Evolutionary conservation across 2,888 invertebrate species (phyloP).

Genomic region (Eretmocerus hayati): DNA sequence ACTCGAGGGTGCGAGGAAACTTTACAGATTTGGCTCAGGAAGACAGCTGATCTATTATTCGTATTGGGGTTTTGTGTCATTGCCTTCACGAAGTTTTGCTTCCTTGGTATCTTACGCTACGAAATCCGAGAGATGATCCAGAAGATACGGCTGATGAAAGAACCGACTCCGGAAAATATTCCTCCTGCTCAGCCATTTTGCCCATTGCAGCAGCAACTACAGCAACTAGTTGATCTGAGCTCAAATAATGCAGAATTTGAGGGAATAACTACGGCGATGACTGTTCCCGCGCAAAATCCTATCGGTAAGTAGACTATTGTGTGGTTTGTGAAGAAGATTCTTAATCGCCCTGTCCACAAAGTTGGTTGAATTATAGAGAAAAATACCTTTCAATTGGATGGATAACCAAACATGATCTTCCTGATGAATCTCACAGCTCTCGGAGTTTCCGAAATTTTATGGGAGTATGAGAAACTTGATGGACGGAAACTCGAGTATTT

Average conservation of each 20-base stretch:
- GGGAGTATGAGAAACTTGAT: no score
- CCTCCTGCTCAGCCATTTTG: conserved; percentile 37
- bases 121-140: conserved; percentile 89
- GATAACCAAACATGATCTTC: no score
- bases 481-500: no score
- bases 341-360: no score
- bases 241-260: background rate
- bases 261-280: no score
- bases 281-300: no score
- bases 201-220: conserved; percentile 26
- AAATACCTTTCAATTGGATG: no score
- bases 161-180: conserved; percentile 35
- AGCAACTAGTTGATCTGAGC: conserved; percentile 16
- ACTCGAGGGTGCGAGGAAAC: conserved; percentile 63
- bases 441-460: no score
- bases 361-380: no score
- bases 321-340: no score
- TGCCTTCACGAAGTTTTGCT: conserved; percentile 82
- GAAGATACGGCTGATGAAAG: conserved; percentile 71
- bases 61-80: conserved; percentile 82
- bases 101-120: conserved; percentile 77
- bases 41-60: conserved; percentile 74
- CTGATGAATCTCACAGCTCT: no score
- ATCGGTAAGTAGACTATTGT: no score
- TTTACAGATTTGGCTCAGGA: conserved; percentile 66